Percentiles rank a stretch among this genome's conserved stretches.
phyloP scores from a whole-genome alignment of 2,888 invertebrate species.

The Herminia tarsipennalis region DNA sequence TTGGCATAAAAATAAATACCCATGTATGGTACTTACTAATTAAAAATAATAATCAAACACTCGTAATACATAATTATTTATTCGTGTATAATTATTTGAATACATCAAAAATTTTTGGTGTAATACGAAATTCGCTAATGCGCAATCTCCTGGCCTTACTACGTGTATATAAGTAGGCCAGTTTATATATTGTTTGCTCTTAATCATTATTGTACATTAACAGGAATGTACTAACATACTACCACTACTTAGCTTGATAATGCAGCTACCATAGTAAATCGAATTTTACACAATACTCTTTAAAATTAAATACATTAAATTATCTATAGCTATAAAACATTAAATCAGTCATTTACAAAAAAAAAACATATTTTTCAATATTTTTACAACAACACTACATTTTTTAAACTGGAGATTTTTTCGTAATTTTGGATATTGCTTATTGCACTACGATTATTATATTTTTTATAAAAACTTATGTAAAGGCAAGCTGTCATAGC shows the following conservation, averaged over 20 bases:
- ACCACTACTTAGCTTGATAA: slow-evolving; percentile 64
- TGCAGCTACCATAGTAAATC: slow-evolving; percentile 47
- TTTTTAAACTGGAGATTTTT: slow-evolving; percentile 43
- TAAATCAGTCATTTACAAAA: slow-evolving; percentile 79
- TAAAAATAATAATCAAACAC: slow-evolving; percentile 48
- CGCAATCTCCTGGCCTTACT: slow-evolving; percentile 59
- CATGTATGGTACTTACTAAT: not conserved
- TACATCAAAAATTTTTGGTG: slow-evolving; percentile 82
- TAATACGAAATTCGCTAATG: slow-evolving; percentile 74
- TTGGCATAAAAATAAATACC: no score
- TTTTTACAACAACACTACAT: slow-evolving; percentile 55
- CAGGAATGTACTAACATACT: slow-evolving; percentile 81
- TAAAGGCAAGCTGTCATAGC: slow-evolving; percentile 33
- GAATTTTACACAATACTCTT: slow-evolving; percentile 56
- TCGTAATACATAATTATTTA: slow-evolving; percentile 74
- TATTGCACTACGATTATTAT: slow-evolving; percentile 58
- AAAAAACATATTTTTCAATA: slow-evolving; percentile 47
- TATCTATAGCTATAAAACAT: slow-evolving; percentile 64
- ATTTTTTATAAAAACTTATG: slow-evolving; percentile 35
- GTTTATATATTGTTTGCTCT: slow-evolving; percentile 53
- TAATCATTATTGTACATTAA: slow-evolving; percentile 74
- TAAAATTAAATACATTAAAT: slow-evolving; percentile 73
- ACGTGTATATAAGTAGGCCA: slow-evolving; percentile 65
- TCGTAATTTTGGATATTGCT: slow-evolving; percentile 55
- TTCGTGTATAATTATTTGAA: slow-evolving; percentile 78